Base-by-base conservation (phyloP, 2,797 vertebrate species). In the Loriculus beryllinus region DNA sequence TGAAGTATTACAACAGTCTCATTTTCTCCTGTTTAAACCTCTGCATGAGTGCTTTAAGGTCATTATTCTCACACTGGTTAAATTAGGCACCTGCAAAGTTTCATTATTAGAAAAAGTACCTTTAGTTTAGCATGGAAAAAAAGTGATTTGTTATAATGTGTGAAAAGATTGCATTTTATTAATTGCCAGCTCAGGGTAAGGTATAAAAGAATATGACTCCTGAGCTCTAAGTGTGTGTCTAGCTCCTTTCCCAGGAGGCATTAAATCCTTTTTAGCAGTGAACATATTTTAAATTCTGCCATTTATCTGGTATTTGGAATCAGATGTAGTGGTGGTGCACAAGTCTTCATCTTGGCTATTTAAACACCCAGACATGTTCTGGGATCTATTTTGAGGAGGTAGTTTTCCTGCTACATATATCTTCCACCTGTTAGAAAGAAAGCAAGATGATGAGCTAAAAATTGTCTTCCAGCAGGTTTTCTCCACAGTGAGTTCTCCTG, bases 51-150 rank as follows among this genome's bases (percentile, higher is more conserved):
- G 16, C 43, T 93, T 92, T 91, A 68, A 75, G 60, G 79, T 75
- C 91, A 85, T 94, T 65, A 78, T 90, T 89, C 62, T 91, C 80
- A 76, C 22, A 51, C 31, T 78, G 37, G 31, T 81, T 93, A 92
- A 87, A 91, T 83, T 82, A 90, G 49, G 25, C 39, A 81, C 69
- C 26, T 86, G 62, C 79, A 87, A 88, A 72, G 2, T 92, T 82
- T 90, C 57, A 72, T 80, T 92, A 85, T 47, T 25, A 84, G 70
- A 94, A 93, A 69, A 70, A 92, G 64, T 88, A 85, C 52, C 71
- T 81, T 87, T 86, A 89, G 93, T 94, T 92, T 90, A 65, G 26
- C 43, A 85, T 75, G 29, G 49, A 13, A 90, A 49, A 93, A 93
- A 94, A 87, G 48, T 75, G 21, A 90, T 95, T 87, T 85, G 65